Base-by-base conservation (phyloP, 2,888 invertebrate genomes). In the Allolobophora icterica region DNA sequence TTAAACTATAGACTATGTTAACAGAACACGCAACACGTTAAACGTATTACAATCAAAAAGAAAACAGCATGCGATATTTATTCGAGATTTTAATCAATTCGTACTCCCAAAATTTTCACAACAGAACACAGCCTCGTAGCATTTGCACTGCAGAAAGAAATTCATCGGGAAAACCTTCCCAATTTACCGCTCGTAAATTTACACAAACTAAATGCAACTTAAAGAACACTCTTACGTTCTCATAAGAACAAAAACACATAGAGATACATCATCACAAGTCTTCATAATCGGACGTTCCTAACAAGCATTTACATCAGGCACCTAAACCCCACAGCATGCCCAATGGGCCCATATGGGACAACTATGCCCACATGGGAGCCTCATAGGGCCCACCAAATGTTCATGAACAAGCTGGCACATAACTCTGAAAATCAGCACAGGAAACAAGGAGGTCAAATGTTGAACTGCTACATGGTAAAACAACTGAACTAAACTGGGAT, bases 121-220 rank as follows among this genome's bases (percentile, higher is more conserved):
- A 71, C 30, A n/a, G 17, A 71, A 71, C 52, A 71, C 71, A 52
- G 52, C 21, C 1, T 52, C 24, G 24, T 52, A 52, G n/a, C 71
- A 71, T 71, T 71, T 71, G 71, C 71, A 71, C 24, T 24, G 24
- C 42, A 42, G 42, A 42, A 42, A 52, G 13, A 71, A 71, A 30
- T 24, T 71, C n/a, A 71, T n/a, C n/a, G 52, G 52, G 52, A 52
- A 71, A n/a, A n/a, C 71, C 30, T 71, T n/a, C 71, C 71, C 15
- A 71, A 71, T 71, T 8, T n/a, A 11, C n/a, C n/a, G n/a, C 8
- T 71, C n/a, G 8, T n/a, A n/a, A n/a, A 24, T n/a, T 30, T n/a
- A 71, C 71, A n/a, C 71, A 71, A 71, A 71, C 30, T 71, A 71
- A 71, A 71, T 71, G 71, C 71, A 71, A 71, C 71, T 71, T n/a